phyloP scores from a whole-genome alignment of 1,140 invertebrate genomes.

The Formica selysi region DNA sequence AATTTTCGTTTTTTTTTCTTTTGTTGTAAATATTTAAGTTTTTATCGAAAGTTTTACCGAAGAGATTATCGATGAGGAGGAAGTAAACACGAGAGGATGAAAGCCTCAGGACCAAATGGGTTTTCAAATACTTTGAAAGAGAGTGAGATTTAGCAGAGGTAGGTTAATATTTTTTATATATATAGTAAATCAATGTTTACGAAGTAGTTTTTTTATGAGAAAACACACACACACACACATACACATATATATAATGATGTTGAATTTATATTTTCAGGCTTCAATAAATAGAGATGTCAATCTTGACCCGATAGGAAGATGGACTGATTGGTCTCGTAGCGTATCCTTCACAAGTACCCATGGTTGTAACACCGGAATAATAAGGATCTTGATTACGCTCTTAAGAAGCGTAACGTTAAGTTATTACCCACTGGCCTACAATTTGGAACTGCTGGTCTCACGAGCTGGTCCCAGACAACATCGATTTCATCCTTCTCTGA shows the following conservation, averaged over 20 bases:
- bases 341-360: conserved; percentile 97
- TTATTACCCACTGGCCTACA: conserved; percentile 97
- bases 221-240: too few species aligned
- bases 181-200: neutral
- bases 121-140: conserved; percentile 97
- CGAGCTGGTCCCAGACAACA: conserved; percentile 92
- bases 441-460: conserved; percentile 98
- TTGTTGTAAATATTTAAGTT: too few species aligned
- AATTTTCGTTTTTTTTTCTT: too few species aligned
- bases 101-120: too few species aligned
- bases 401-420: conserved; percentile 98
- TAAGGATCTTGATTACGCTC: conserved; percentile 93
- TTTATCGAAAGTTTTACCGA: too few species aligned
- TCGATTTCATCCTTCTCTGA: conserved; percentile 97
- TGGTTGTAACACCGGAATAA: conserved; percentile 99
- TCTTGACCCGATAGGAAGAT: conserved; percentile 98
- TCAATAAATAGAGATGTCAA: conserved; percentile 98
- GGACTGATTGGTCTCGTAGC: conserved; percentile 99
- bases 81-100: too few species aligned
- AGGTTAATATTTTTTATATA: conserved; percentile 16
- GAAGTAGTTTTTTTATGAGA: too few species aligned
- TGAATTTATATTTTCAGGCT: conserved; percentile 85
- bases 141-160: conserved; percentile 96
- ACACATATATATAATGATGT: neutral
- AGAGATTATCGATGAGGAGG: too few species aligned